These are phyloP conservation scores for Phengaris alcon DNA, from an alignment of 2,888 invertebrate genomes.

Conservation along the genomic window DNA sequence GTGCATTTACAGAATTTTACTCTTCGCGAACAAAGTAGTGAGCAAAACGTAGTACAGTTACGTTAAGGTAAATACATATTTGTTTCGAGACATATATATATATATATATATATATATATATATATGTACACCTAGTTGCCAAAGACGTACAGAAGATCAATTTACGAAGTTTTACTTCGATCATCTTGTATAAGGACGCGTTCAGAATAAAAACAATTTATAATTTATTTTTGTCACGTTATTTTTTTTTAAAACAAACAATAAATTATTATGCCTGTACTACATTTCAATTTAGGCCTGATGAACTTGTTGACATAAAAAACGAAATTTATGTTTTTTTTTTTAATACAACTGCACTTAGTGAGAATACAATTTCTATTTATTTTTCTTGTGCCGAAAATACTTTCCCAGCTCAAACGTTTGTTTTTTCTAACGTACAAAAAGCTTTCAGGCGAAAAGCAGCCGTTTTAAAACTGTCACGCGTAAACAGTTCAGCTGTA, in stretches of 20 bases:
- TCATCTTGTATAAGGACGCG: conserved; percentile 23
- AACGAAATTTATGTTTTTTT: not conserved
- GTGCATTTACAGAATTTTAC: not conserved
- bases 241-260: too few relatives aligned
- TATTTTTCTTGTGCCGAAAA: not conserved
- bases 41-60: not conserved
- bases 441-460: not conserved
- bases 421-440: not conserved
- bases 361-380: not conserved
- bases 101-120: too few relatives aligned
- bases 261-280: too few relatives aligned
- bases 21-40: not conserved
- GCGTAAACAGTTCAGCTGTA: too few relatives aligned
- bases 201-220: not conserved
- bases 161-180: conserved; percentile 56
- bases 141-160: conserved; percentile 55
- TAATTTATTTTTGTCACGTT: not conserved
- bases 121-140: conserved; percentile 22
- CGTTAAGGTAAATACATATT: conserved; percentile 8
- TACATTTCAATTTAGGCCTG: not conserved
- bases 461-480: too few relatives aligned
- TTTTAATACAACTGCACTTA: not conserved
- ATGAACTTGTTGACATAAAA: too few relatives aligned
- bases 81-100: conserved; percentile 26
- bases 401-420: not conserved